Conservation (phyloP, 2,797 vertebrate genomes). For the Onychomys leucogaster region DNA sequence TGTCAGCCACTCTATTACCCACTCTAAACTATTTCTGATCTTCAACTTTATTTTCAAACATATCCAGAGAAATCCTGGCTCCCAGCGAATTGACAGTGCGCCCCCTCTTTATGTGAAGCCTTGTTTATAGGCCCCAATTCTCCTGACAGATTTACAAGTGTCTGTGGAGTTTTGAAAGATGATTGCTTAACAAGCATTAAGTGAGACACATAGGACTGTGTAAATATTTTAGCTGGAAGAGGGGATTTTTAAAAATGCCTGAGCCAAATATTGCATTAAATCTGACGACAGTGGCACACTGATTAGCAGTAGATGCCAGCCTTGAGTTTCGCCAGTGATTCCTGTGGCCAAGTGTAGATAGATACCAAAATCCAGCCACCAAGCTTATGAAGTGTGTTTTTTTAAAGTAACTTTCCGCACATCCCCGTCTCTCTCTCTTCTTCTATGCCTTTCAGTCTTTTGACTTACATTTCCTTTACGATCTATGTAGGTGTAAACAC, state of each 20-base stretch:
- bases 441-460: slow-evolving; percentile 46
- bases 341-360: slow-evolving; percentile 79
- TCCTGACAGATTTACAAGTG: slow-evolving; percentile 90
- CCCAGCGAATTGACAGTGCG: slow-evolving; percentile 83
- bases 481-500: slow-evolving; percentile 72
- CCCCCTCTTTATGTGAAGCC: slow-evolving; percentile 85
- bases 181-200: slow-evolving; percentile 89
- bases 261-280: slow-evolving; percentile 90
- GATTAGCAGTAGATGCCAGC: slow-evolving; percentile 84
- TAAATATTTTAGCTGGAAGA: slow-evolving; percentile 90
- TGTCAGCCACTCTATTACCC: slow-evolving; percentile 82
- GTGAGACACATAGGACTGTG: slow-evolving; percentile 87
- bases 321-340: slow-evolving; percentile 81
- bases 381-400: slow-evolving; percentile 68
- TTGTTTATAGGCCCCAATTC: slow-evolving; percentile 88
- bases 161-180: slow-evolving; percentile 88
- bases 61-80: slow-evolving; percentile 83
- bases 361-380: slow-evolving; percentile 73
- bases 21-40: slow-evolving; percentile 84
- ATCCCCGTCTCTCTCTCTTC: background rate
- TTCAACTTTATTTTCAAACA: slow-evolving; percentile 84
- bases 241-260: slow-evolving; percentile 84
- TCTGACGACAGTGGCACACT: slow-evolving; percentile 88
- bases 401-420: slow-evolving; percentile 74
- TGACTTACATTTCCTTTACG: slow-evolving; percentile 43